Evolutionary conservation across 1,140 invertebrate species (phyloP).

Genomic region (Apis mellifera): DNA sequence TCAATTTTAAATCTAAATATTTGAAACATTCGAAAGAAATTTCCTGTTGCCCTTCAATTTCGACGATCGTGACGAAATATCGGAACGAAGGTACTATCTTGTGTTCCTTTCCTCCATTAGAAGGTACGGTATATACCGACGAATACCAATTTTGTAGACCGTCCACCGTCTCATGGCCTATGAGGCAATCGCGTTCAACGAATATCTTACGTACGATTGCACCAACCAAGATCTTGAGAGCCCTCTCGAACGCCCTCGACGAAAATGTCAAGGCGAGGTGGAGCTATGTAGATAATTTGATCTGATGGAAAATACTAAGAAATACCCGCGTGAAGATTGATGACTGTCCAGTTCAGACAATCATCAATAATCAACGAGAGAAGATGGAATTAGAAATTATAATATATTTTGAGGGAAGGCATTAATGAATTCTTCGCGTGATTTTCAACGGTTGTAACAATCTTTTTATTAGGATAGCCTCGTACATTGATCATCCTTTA

Average conservation of each 20-base stretch:
- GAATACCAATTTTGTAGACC: conserved; percentile 15
- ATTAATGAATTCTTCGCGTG: neutral
- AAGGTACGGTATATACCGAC: too few relatives aligned
- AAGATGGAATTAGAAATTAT: neutral
- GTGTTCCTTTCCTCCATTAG: neutral
- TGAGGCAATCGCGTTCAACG: conserved; percentile 47
- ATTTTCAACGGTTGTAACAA: neutral
- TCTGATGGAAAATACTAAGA: conserved; percentile 29
- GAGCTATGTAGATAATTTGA: conserved; percentile 26
- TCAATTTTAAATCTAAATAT: neutral
- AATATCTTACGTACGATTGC: conserved; percentile 36
- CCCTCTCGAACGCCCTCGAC: conserved; percentile 37
- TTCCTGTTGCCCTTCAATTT: too few relatives aligned
- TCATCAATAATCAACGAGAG: neutral
- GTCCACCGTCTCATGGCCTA: conserved; percentile 15
- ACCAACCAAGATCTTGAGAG: conserved; percentile 29
- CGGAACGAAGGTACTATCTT: too few relatives aligned
- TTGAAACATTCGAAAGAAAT: neutral
- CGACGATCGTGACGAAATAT: too few relatives aligned
- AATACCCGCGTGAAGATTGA: neutral
- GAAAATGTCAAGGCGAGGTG: conserved; percentile 70
- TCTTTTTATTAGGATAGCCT: neutral
- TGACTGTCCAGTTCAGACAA: neutral
- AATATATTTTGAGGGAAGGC: neutral
- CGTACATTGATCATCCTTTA: too few relatives aligned